Percentiles rank a stretch among this genome's conserved stretches.
Conservation (phyloP, 2,888 invertebrate genomes). For the Cosmia pyralina region DNA sequence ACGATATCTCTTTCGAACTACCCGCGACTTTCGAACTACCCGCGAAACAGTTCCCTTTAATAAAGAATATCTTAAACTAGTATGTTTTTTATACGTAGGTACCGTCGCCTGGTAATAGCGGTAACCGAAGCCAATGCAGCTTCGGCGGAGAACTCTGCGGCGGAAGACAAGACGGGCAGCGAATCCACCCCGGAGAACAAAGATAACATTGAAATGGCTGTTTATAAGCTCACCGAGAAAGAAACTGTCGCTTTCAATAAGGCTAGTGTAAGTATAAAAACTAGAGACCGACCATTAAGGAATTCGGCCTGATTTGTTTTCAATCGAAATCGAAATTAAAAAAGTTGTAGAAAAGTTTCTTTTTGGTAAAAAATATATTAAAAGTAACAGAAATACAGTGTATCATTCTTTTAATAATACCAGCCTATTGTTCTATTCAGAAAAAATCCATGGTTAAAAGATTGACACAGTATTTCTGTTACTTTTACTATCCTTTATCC, state of each 20-base stretch:
- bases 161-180: slow-evolving; percentile 75
- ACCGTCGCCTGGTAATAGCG: slow-evolving; percentile 86
- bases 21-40: no score
- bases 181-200: slow-evolving; percentile 74
- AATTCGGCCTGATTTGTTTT: background rate
- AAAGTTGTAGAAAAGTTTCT: no score
- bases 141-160: slow-evolving; percentile 76
- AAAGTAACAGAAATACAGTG: background rate
- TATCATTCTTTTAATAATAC: background rate
- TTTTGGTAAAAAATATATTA: no score
- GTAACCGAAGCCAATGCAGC: slow-evolving; percentile 79
- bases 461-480: background rate
- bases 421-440: background rate
- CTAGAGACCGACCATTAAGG: background rate
- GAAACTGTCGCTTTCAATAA: slow-evolving; percentile 84
- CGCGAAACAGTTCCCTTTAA: background rate
- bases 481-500: no score
- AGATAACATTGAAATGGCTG: slow-evolving; percentile 79
- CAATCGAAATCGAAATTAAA: background rate
- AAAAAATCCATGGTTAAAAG: background rate
- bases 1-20: no score
- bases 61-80: background rate
- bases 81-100: slow-evolving; percentile 77
- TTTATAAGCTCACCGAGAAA: slow-evolving; percentile 81
- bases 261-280: slow-evolving; percentile 64